Percentiles rank a stretch among this genome's conserved stretches.
Evolutionary conservation across 2,113 vertebrate species (phyloP).

Genomic region (Bettongia penicillata): DNA sequence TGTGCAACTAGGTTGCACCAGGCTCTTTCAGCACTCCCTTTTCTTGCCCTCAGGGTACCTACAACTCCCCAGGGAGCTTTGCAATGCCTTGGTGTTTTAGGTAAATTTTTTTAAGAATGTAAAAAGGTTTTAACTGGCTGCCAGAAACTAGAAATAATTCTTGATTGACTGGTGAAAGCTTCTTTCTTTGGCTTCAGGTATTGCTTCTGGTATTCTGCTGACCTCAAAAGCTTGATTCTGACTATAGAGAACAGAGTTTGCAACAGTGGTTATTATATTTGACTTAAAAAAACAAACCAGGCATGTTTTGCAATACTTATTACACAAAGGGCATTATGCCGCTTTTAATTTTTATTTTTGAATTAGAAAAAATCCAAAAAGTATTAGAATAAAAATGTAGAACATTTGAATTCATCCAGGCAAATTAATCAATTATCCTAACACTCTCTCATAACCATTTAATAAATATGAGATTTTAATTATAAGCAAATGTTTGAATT

Average conservation of each 20-base stretch:
- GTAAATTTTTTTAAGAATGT: neutral
- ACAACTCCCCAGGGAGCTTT: neutral
- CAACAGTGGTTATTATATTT: neutral
- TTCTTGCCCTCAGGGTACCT: neutral
- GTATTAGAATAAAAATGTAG: constrained; percentile 13
- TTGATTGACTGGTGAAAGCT: neutral
- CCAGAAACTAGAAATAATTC: neutral
- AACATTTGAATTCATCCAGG: constrained; percentile 32
- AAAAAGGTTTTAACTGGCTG: neutral
- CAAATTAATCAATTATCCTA: constrained; percentile 20
- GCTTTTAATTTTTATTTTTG: constrained; percentile 37
- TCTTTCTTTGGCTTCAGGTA: neutral
- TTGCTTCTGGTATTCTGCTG: neutral
- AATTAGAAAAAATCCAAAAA: constrained; percentile 14
- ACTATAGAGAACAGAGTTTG: neutral
- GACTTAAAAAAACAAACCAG: neutral
- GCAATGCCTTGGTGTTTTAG: neutral
- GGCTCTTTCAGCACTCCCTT: neutral
- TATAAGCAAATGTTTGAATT: constrained; percentile 40
- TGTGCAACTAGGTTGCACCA: neutral
- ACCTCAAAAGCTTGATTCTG: neutral
- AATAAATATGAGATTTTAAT: neutral
- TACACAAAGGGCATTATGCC: neutral
- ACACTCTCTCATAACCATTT: neutral
- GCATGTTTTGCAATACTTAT: neutral